Base-by-base conservation (phyloP, 2,888 invertebrate species). In the Morpho helenor region DNA sequence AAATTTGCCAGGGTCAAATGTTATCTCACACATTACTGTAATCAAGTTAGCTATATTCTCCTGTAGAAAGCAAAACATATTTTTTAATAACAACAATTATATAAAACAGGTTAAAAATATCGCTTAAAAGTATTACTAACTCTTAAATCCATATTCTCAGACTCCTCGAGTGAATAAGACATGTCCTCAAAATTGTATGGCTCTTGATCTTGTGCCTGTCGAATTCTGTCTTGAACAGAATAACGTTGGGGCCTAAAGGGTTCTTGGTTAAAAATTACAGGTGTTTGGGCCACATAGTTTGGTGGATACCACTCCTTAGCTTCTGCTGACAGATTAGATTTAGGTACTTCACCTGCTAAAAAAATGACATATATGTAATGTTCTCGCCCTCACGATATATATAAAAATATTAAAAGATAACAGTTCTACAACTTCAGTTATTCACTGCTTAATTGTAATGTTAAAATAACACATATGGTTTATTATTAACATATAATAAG, bases 1-100 rank as follows among this genome's bases (percentile, higher is more conserved):
- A 75, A 95, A 96, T 76, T 94, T 94, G 68, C 95, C 96, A 52
- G 96, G 96, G 91, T 95, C 95, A 76, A 93, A 92, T 70, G 95
- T 95, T 73, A 96, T 91, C 76, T 94, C 94, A 73, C 93, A 92
- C 87, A 96, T 94, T 56, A 95, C 93, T 61, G 93, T 93, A 77
- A 93, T 92, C 74, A 96, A 83, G 80, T 94, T 93, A 50, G 75
- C 82, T 71, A 91, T 87, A 71, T 91, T 91, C 75, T 89, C 90
- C 89, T 91, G 77, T 58, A 65, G 68, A 66, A 62, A 58, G 55
- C 64, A 58, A 22, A 56, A 8, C 48, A 46, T 47, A 16, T 31
- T 31, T 31, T 31, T 31, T 31, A 31, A 31, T 43, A 43, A 43
- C 3, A 43, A 9, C 43, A 43, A 43, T 43, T 6, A 8, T 43